Conservation (phyloP, 2,113 vertebrate species). For the Electrona antarctica region DNA sequence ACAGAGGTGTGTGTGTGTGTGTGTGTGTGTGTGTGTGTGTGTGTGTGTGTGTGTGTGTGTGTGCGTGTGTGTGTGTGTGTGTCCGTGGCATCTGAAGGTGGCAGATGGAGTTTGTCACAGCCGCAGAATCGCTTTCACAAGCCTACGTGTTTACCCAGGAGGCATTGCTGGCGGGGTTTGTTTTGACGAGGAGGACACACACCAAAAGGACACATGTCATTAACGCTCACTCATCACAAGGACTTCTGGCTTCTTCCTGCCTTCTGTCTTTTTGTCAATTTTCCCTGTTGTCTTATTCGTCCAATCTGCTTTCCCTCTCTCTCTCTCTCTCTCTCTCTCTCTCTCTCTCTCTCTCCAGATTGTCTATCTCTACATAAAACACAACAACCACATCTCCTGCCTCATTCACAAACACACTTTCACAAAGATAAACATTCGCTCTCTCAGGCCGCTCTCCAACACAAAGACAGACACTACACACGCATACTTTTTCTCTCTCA, state of each 20-base stretch:
- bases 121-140: constrained; percentile 50
- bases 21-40: neutral
- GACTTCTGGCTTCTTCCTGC: constrained; percentile 5
- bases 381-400: constrained; percentile 52
- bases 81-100: constrained; percentile 57
- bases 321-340: constrained; percentile 36
- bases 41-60: constrained; percentile 10
- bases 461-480: constrained; percentile 37
- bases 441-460: neutral
- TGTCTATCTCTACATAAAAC: constrained; percentile 49
- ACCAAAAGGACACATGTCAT: constrained; percentile 77
- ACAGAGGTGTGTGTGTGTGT: neutral
- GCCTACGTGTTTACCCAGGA: constrained; percentile 77
- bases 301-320: neutral
- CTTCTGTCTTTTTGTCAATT: neutral
- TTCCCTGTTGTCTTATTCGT: neutral
- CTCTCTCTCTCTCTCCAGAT: constrained; percentile 29
- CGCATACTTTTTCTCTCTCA: constrained; percentile 27
- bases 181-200: constrained; percentile 75
- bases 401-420: constrained; percentile 47
- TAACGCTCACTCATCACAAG: constrained; percentile 66
- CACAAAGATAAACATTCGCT: too few relatives aligned
- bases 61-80: constrained; percentile 25
- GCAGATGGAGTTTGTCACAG: constrained; percentile 77
- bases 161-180: constrained; percentile 75